phyloP scores from a whole-genome alignment of 1,140 invertebrate species.

The Pissodes strobi region DNA sequence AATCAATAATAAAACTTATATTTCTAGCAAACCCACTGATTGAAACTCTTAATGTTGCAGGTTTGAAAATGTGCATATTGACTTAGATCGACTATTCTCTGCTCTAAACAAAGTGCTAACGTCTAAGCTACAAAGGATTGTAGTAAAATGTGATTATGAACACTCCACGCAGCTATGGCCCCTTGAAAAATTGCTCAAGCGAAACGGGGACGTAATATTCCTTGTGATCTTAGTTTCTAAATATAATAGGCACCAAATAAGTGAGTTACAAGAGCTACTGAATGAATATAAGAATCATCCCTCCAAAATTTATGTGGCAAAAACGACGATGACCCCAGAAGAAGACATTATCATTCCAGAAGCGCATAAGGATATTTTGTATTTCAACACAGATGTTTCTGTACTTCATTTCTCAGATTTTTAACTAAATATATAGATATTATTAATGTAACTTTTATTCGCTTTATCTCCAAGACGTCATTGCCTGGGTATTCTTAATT shows the following conservation, averaged over 20 bases:
- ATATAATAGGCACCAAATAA: conserved; percentile 28
- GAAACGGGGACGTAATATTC: conserved; percentile 16
- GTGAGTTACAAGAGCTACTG: conserved; percentile 20
- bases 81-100: conserved; percentile 25
- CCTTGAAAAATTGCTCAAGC: conserved; percentile 24
- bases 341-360: conserved; percentile 28
- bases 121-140: conserved; percentile 15
- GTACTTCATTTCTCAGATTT: conserved; percentile 28
- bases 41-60: too few relatives aligned
- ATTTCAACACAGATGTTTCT: conserved; percentile 20
- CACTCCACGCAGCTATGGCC: conserved; percentile 22
- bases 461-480: too few relatives aligned
- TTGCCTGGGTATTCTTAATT: too few relatives aligned
- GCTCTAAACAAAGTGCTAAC: conserved; percentile 12
- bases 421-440: too few relatives aligned
- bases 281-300: conserved; percentile 12
- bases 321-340: conserved; percentile 5
- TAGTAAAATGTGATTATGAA: conserved; percentile 31
- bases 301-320: conserved; percentile 25
- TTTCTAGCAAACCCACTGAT: too few relatives aligned
- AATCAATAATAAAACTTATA: too few relatives aligned
- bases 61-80: conserved; percentile 31
- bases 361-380: conserved; percentile 30
- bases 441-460: too few relatives aligned
- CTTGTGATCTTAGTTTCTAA: conserved; percentile 24